A percentile compares a stretch with the other conserved stretches of the same genome.
Evolutionary conservation across 2,797 vertebrate species (phyloP).

Genomic region (Melanotaenia trifasciata): DNA sequence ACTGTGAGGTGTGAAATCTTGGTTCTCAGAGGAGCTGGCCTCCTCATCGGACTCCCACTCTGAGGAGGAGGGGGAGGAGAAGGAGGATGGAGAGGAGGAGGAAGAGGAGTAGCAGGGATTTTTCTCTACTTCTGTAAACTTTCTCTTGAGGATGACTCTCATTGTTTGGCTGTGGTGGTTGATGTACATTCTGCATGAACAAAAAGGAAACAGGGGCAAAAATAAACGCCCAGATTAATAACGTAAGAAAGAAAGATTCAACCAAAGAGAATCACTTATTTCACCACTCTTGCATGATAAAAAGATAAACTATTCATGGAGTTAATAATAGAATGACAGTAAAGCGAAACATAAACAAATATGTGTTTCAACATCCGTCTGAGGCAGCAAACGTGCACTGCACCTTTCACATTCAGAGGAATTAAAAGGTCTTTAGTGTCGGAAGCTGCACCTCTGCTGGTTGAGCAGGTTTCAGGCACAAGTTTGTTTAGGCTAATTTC

Average conservation of each 20-base stretch:
- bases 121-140: slow-evolving; percentile 89
- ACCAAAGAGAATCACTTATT: neutral
- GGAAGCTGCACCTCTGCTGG: slow-evolving; percentile 53
- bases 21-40: slow-evolving; percentile 62
- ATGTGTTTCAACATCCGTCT: slow-evolving; percentile 1
- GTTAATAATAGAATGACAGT: slow-evolving; percentile 3
- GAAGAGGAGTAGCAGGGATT: slow-evolving; percentile 81
- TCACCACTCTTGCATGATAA: neutral
- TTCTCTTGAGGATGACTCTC: slow-evolving; percentile 90
- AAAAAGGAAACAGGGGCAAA: slow-evolving; percentile 22
- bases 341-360: neutral
- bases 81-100: slow-evolving; percentile 77
- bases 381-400: slow-evolving; percentile 32
- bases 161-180: slow-evolving; percentile 77
- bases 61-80: slow-evolving; percentile 82
- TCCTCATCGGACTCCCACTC: slow-evolving; percentile 84
- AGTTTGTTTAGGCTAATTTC: slow-evolving; percentile 72
- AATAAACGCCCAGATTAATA: slow-evolving; percentile 20
- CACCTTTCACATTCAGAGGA: slow-evolving; percentile 41
- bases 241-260: neutral
- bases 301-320: slow-evolving; percentile 3
- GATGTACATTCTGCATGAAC: slow-evolving; percentile 58
- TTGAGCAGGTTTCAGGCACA: slow-evolving; percentile 60
- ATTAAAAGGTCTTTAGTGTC: slow-evolving; percentile 35
- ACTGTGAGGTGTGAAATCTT: slow-evolving; percentile 47